Conservation (phyloP, 2,113 vertebrate genomes). For the Ia io region DNA sequence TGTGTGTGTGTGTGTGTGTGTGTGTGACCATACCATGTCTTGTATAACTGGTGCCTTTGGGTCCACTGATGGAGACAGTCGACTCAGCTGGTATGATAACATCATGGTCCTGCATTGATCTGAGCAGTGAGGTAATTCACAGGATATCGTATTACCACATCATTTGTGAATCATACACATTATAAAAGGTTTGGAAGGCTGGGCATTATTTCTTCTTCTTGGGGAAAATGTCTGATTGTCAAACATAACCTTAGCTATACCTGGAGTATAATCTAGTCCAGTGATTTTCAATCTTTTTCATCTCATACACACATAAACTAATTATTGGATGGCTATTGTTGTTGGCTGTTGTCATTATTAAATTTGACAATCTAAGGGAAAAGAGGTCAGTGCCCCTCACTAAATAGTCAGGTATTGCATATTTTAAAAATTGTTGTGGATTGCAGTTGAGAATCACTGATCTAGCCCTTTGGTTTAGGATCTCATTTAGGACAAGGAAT, state of each 20-base stretch:
- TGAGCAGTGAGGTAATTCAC: constrained; percentile 49
- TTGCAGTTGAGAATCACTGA: not conserved
- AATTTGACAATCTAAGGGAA: not conserved
- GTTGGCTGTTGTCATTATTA: not conserved
- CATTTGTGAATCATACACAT: constrained; percentile 4
- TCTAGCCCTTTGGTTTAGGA: constrained; percentile 1
- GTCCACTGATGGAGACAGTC: not conserved
- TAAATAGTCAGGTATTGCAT: not conserved
- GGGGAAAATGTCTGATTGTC: not conserved
- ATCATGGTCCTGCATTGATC: not conserved
- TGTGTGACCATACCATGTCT: not conserved
- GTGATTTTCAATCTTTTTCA: not conserved
- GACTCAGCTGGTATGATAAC: not conserved
- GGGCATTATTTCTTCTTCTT: constrained; percentile 33
- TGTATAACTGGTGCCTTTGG: constrained; percentile 18
- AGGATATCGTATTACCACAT: constrained; percentile 50
- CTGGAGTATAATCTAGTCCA: not conserved
- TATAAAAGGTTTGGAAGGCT: not conserved
- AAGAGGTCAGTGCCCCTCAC: not conserved
- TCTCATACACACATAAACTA: not conserved
- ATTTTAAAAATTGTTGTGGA: not conserved
- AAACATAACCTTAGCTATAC: not conserved
- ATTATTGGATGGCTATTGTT: not conserved
- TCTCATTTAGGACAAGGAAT: not conserved
- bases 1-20: not conserved